A percentile compares a stretch with the other conserved stretches of the same genome.
Conservation (phyloP, 1,140 invertebrate genomes). For the Chlorops oryzae region DNA sequence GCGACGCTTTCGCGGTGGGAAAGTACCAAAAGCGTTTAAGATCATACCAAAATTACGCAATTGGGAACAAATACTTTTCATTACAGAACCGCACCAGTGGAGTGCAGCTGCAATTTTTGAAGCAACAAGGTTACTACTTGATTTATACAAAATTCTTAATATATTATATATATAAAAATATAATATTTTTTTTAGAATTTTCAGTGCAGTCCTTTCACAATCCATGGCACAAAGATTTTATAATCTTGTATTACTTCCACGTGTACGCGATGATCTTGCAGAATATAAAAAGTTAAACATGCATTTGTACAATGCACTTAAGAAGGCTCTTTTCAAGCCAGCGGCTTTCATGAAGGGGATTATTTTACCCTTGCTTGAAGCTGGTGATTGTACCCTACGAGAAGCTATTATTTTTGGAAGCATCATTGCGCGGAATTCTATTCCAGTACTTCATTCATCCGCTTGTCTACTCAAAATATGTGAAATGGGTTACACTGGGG, state of each 20-base stretch:
- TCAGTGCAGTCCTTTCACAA: constrained; percentile 92
- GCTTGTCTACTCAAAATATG: constrained; percentile 93
- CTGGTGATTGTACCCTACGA: constrained; percentile 86
- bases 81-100: constrained; percentile 78
- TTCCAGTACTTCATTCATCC: constrained; percentile 93
- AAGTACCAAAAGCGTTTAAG: constrained; percentile 97
- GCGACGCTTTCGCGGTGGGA: constrained; percentile 86
- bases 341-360: constrained; percentile 99
- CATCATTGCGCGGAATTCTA: constrained; percentile 83
- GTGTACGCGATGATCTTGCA: constrained; percentile 89
- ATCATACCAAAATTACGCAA: constrained; percentile 86
- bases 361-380: constrained; percentile 81
- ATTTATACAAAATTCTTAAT: background rate
- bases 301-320: constrained; percentile 90
- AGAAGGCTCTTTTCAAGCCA: constrained; percentile 93
- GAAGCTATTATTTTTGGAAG: constrained; percentile 95
- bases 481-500: constrained; percentile 97
- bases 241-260: constrained; percentile 85
- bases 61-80: constrained; percentile 93
- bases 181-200: constrained; percentile 63
- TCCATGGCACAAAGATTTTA: constrained; percentile 97
- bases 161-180: too few species aligned
- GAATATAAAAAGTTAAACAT: constrained; percentile 96
- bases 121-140: constrained; percentile 27
- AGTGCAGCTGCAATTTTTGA: constrained; percentile 92